Evolutionary conservation across 2,113 vertebrate species (phyloP).

Genomic region (Notothenia rossii): DNA sequence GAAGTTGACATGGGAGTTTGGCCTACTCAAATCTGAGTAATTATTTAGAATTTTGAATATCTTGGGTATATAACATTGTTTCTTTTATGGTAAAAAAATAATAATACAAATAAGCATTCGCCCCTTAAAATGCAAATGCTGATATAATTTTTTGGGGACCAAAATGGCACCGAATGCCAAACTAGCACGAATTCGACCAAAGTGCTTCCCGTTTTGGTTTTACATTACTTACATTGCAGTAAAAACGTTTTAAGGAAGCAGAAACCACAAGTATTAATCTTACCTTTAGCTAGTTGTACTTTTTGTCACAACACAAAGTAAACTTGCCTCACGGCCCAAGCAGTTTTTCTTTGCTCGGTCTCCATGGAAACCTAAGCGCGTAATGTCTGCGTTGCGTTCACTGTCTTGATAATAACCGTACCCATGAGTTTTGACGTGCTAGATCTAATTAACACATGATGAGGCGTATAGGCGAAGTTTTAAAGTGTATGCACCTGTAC

Average conservation of each 20-base stretch:
- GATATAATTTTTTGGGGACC: no score
- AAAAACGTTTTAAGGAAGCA: not conserved
- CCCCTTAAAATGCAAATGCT: no score
- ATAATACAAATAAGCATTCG: no score
- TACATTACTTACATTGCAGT: not conserved
- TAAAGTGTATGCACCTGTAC: not conserved
- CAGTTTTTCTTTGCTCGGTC: constrained; percentile 20
- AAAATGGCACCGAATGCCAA: no score
- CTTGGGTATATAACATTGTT: no score
- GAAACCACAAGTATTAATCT: not conserved
- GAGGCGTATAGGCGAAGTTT: not conserved
- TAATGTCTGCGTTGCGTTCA: constrained; percentile 49
- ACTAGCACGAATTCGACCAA: not conserved
- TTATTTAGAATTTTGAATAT: no score
- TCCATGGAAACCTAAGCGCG: constrained; percentile 40
- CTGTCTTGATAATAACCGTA: constrained; percentile 43
- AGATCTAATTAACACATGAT: not conserved
- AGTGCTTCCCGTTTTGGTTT: not conserved
- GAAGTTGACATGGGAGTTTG: no score
- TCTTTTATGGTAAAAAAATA: no score
- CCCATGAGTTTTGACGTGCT: constrained; percentile 3
- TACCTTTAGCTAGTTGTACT: not conserved
- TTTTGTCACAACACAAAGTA: not conserved
- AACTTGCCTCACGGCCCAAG: constrained; percentile 1
- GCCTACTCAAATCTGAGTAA: no score